A percentile compares a stretch with the other conserved stretches of the same genome.
Conservation (phyloP, 2,888 invertebrate genomes). For the Parasteatoda lunata region DNA sequence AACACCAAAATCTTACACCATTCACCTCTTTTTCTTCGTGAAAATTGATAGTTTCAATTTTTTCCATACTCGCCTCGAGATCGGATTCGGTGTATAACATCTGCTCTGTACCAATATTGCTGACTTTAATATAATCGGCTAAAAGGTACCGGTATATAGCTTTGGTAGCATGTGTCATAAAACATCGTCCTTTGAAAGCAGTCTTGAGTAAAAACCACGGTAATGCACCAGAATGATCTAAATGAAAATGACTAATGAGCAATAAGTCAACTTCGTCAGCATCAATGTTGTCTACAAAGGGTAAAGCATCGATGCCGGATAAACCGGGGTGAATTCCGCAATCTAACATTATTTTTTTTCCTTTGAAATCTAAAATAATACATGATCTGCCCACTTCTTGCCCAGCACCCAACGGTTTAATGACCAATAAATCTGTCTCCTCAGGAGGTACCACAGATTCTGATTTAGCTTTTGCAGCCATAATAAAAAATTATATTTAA, state of each 20-base stretch:
- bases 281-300: slow-evolving; percentile 97
- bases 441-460: slow-evolving; percentile 62
- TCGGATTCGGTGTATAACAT: slow-evolving; percentile 98
- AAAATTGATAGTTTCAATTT: slow-evolving; percentile 98
- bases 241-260: slow-evolving; percentile 89
- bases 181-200: slow-evolving; percentile 96
- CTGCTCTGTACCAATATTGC: slow-evolving; percentile 96
- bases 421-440: slow-evolving; percentile 69
- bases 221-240: slow-evolving; percentile 97
- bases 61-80: slow-evolving; percentile 97
- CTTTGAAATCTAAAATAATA: slow-evolving; percentile 98
- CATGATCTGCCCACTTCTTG: slow-evolving; percentile 99
- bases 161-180: slow-evolving; percentile 99
- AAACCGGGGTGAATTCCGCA: slow-evolving; percentile 98
- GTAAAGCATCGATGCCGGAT: slow-evolving; percentile 94
- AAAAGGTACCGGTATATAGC: slow-evolving; percentile 98
- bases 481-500: not conserved
- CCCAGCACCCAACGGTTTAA: slow-evolving; percentile 85
- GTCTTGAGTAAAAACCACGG: slow-evolving; percentile 99
- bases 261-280: slow-evolving; percentile 95
- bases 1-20: slow-evolving; percentile 96
- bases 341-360: slow-evolving; percentile 98
- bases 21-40: slow-evolving; percentile 98
- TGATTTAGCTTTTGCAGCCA: slow-evolving; percentile 57
- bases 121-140: slow-evolving; percentile 99